These are phyloP conservation scores for Cantharis nigra DNA, from an alignment of 2,888 invertebrate genomes.

Conservation along the genomic window DNA sequence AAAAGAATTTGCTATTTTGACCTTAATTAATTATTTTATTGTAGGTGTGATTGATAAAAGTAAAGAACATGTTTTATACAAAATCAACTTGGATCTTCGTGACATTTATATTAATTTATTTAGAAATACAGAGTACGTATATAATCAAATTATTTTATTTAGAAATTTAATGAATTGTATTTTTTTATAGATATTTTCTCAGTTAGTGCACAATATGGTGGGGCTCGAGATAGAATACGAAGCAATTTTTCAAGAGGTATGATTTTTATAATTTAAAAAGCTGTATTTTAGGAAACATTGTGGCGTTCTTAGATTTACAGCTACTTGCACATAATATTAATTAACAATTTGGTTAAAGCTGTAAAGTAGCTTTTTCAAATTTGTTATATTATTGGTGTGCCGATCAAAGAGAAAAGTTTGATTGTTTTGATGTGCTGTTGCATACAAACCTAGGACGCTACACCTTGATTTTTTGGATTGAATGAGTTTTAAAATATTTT, in stretches of 20 bases:
- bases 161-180: neutral
- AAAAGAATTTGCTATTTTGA: neutral
- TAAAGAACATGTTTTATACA: neutral
- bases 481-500: neutral
- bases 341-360: neutral
- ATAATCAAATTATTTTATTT: neutral
- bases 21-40: neutral
- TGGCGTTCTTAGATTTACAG: neutral
- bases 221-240: slow-evolving; percentile 9
- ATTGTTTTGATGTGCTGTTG: neutral
- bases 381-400: neutral
- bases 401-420: neutral
- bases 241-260: slow-evolving; percentile 6
- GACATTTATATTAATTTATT: slow-evolving; percentile 8
- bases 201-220: slow-evolving; percentile 5
- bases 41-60: neutral
- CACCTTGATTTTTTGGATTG: no score
- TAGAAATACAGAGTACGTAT: slow-evolving; percentile 15
- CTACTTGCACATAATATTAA: neutral
- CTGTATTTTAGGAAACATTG: neutral
- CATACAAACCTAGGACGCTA: neutral
- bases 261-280: neutral
- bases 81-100: slow-evolving; percentile 1
- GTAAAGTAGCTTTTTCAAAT: neutral
- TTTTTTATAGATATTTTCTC: neutral